Base-by-base conservation (phyloP, 2,797 vertebrate genomes). In the Falco biarmicus region DNA sequence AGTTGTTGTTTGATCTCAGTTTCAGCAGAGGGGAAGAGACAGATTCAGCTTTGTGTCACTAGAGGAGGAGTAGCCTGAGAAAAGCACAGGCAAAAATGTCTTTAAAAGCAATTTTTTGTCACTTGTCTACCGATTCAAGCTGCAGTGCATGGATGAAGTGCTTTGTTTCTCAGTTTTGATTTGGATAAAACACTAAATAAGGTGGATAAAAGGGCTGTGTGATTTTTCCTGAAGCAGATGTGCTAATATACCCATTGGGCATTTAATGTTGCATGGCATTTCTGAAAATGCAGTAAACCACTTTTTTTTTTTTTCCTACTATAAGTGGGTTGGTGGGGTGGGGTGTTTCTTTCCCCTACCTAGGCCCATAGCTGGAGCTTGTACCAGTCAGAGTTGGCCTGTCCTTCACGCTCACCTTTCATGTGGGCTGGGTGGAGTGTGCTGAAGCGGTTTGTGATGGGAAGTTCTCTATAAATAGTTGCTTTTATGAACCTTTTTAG, bases 1-100 rank as follows among this genome's bases (percentile, higher is more conserved):
- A 93, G 47, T 74, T 81, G 61, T 71, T 77, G 53, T 96, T 96
- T 96, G 89, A 95, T 93, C 82, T 92, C 47, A 32, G 57, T 54
- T 92, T 93, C 60, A 80, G 68, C 69, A 84, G 57, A 82, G 24
- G 20, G 9, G 21, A 91, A 74, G 56, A 77, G 53, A 21, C 43
- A 73, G 56, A 64, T 81, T 74, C 90, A 87, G 61, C 41, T 75
- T 83, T 78, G 32, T 82, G 53, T 92, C 71, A 84, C 54, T n/a
- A 26, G 59, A 84, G 34, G 69, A 90, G 57, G 71, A 83, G 64
- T 37, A 93, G 84, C 57, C 50, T 87, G 82, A 87, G 87, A 90
- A 79, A 63, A 74, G 22, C 50, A 15, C 11, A 61, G 34, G 31
- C 48, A 82, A 76, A 84, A 37, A 11, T 29, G 37, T 29, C 65